These are phyloP conservation scores for Tiaroga cobitis DNA, from an alignment of 2,797 vertebrate species.

Conservation along the genomic window DNA sequence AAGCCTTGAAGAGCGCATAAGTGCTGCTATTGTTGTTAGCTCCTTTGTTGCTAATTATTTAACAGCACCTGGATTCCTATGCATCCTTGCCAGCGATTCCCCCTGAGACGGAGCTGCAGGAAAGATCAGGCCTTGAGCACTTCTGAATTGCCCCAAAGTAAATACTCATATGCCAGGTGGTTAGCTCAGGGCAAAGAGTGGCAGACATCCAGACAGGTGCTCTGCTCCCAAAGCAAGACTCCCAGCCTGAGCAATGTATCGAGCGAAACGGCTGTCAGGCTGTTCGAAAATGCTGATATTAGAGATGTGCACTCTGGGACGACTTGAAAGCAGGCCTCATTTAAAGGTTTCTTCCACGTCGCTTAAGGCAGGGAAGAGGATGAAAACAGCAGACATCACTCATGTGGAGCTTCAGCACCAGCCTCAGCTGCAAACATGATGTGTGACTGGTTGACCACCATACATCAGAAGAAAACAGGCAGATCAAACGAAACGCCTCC, in stretches of 20 bases:
- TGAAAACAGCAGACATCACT: constrained; percentile 12
- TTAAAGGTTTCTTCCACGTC: constrained; percentile 11
- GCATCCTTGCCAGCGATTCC: not conserved
- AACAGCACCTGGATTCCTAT: not conserved
- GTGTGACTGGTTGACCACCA: not conserved
- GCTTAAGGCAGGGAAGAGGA: constrained; percentile 26
- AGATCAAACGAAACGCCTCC: not conserved
- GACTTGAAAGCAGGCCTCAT: constrained; percentile 34
- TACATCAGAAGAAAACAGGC: not conserved
- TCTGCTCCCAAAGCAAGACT: constrained; percentile 24
- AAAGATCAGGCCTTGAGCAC: constrained; percentile 23
- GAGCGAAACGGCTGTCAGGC: constrained; percentile 27
- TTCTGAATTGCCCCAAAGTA: constrained; percentile 4
- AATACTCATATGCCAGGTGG: constrained; percentile 18
- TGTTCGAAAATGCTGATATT: constrained; percentile 33
- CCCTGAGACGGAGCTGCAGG: not conserved
- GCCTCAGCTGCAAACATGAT: constrained; percentile 3
- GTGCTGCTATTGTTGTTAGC: constrained; percentile 10
- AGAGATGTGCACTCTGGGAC: constrained; percentile 33
- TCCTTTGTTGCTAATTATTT: constrained; percentile 31
- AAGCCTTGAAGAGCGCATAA: constrained; percentile 10
- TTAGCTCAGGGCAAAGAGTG: constrained; percentile 8
- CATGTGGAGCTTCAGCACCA: constrained; percentile 1
- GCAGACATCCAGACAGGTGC: constrained; percentile 37
- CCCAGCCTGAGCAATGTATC: constrained; percentile 25